Conservation (phyloP, 2,888 invertebrate species). For the Coelopa pilipes region DNA sequence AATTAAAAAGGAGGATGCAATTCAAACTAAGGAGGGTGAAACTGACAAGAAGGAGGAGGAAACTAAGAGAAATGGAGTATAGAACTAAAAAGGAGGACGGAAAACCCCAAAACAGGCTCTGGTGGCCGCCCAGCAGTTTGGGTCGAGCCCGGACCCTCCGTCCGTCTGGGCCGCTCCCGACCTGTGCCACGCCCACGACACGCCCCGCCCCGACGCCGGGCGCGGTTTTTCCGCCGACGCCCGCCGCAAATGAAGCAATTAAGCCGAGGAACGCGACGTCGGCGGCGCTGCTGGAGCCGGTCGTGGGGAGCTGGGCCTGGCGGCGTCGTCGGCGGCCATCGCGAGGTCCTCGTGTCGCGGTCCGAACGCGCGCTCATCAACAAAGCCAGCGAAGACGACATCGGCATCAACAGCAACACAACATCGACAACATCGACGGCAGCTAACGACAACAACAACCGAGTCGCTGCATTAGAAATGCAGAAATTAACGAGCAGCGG, state of each 20-base stretch:
- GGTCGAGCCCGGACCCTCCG: neutral
- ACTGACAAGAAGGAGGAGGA: too few relatives aligned
- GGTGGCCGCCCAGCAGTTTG: conserved; percentile 17
- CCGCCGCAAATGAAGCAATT: conserved; percentile 40
- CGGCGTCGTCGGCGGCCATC: conserved; percentile 7
- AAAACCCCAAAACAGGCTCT: conserved; percentile 9
- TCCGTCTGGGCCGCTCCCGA: neutral
- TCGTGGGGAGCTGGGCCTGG: neutral
- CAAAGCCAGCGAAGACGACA: too few relatives aligned
- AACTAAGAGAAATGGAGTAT: too few relatives aligned
- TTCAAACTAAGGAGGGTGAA: too few relatives aligned
- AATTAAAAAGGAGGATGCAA: too few relatives aligned
- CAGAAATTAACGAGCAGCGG: conserved; percentile 1
- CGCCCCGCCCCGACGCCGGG: neutral
- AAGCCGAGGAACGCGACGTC: conserved; percentile 23
- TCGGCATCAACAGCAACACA: too few relatives aligned
- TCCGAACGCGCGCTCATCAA: conserved; percentile 32
- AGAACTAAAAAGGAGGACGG: too few relatives aligned
- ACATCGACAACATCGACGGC: neutral
- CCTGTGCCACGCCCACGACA: neutral
- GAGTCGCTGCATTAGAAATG: neutral
- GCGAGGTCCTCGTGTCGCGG: conserved; percentile 33
- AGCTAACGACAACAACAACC: neutral
- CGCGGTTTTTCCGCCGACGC: conserved; percentile 2
- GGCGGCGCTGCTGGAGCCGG: neutral